Percentiles rank a stretch among this genome's conserved stretches.
Conservation (phyloP, 2,797 vertebrate species). For the Myripristis jacobus region DNA sequence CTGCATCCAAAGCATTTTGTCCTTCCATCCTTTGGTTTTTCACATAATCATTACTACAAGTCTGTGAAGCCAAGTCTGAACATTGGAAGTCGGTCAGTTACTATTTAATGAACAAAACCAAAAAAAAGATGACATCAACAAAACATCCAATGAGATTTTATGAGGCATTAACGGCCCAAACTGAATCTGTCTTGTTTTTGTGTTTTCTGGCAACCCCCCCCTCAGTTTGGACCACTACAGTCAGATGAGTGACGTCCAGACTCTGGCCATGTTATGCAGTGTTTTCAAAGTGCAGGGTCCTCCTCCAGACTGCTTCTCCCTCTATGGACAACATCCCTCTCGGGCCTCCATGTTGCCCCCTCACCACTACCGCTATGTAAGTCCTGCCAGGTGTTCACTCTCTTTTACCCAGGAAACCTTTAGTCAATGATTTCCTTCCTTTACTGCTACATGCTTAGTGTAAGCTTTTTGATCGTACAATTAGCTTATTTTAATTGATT, state of each 20-base stretch:
- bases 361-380: constrained; percentile 89
- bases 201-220: constrained; percentile 8
- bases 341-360: constrained; percentile 82
- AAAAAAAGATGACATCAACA: too few relatives aligned
- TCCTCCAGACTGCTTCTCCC: constrained; percentile 84
- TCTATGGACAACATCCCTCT: constrained; percentile 81
- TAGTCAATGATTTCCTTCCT: not conserved
- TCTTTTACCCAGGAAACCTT: too few relatives aligned
- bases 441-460: too few relatives aligned
- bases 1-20: too few relatives aligned
- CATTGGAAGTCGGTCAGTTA: too few relatives aligned
- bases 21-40: too few relatives aligned
- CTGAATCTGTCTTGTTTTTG: not conserved
- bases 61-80: too few relatives aligned
- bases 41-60: too few relatives aligned
- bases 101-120: too few relatives aligned
- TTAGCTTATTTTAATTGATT: too few relatives aligned
- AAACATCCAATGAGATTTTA: not conserved
- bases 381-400: constrained; percentile 41
- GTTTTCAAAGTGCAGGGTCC: constrained; percentile 90
- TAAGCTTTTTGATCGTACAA: too few relatives aligned
- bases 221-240: constrained; percentile 94
- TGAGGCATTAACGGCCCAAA: too few relatives aligned
- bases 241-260: constrained; percentile 95
- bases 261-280: constrained; percentile 96